Percentiles rank a stretch among this genome's conserved stretches.
phyloP scores from a whole-genome alignment of 2,797 vertebrate genomes.

The Lateolabrax maculatus region DNA sequence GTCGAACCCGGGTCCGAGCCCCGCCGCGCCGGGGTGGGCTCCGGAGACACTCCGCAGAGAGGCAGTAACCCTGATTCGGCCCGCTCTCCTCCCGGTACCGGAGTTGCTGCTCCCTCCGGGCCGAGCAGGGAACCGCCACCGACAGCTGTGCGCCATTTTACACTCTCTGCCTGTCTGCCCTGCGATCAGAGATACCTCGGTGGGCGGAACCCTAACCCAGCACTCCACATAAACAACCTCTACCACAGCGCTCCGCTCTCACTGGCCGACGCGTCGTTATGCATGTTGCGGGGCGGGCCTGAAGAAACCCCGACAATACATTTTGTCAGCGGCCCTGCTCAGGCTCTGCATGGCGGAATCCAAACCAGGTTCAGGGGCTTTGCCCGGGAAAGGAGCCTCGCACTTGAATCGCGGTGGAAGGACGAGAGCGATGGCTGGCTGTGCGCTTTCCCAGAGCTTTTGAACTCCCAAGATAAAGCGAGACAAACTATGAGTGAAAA shows the following conservation, averaged over 20 bases:
- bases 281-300: conserved; percentile 85
- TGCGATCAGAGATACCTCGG: conserved; percentile 93
- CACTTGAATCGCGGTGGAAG: conserved; percentile 71
- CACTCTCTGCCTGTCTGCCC: conserved; percentile 96
- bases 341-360: conserved; percentile 67
- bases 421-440: conserved; percentile 16
- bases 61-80: conserved; percentile 90
- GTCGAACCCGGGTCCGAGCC: conserved; percentile 95
- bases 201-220: conserved; percentile 90
- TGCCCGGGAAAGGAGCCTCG: conserved; percentile 84
- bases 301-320: conserved; percentile 84
- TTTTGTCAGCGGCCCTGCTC: conserved; percentile 75
- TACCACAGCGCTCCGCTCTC: conserved; percentile 71
- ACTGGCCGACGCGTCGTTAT: conserved; percentile 77
- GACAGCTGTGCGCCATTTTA: conserved; percentile 99
- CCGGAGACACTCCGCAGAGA: conserved; percentile 85
- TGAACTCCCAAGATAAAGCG: neutral
- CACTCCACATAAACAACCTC: conserved; percentile 86
- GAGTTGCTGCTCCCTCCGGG: conserved; percentile 96
- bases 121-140: conserved; percentile 99
- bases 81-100: conserved; percentile 91
- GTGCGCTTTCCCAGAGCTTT: neutral
- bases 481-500: neutral
- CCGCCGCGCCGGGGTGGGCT: conserved; percentile 80
- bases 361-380: conserved; percentile 84